Conservation (phyloP, 2,888 invertebrate species). For the Heliconius aoede region DNA sequence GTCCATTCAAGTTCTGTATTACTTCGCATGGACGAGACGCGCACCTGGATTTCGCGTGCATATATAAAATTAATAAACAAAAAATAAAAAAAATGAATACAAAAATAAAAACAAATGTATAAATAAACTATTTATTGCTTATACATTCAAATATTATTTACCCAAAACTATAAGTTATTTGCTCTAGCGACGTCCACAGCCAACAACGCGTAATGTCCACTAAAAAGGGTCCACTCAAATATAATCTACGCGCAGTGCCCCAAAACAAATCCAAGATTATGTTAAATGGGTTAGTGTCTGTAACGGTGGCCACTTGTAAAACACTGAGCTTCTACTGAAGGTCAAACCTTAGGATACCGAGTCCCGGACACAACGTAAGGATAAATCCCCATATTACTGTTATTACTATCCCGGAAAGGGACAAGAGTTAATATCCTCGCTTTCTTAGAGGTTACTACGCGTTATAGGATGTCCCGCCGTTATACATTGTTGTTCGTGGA, state of each 20-base stretch:
- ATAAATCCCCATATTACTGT: constrained; percentile 60
- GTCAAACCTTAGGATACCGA: constrained; percentile 52
- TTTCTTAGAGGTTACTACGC: constrained; percentile 34
- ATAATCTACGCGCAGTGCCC: constrained; percentile 2
- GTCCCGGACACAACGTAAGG: constrained; percentile 65
- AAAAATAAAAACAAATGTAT: neutral
- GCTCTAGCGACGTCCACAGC: neutral
- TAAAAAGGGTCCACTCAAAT: constrained; percentile 16
- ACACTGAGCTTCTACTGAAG: constrained; percentile 53
- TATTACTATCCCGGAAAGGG: constrained; percentile 57
- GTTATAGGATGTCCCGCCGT: constrained; percentile 32
- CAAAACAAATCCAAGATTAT: constrained; percentile 65
- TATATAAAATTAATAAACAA: too few species aligned
- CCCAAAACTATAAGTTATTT: neutral
- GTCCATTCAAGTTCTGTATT: too few species aligned
- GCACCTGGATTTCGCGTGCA: too few species aligned
- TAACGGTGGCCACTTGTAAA: constrained; percentile 65
- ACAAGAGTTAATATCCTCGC: constrained; percentile 36
- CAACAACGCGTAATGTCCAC: neutral
- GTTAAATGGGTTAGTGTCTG: constrained; percentile 64
- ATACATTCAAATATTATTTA: neutral
- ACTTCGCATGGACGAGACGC: too few species aligned
- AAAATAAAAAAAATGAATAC: too few species aligned
- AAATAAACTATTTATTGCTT: neutral
- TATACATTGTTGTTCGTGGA: constrained; percentile 18